Conservation (phyloP, 2,797 vertebrate species). For the Hemitrygon akajei region DNA sequence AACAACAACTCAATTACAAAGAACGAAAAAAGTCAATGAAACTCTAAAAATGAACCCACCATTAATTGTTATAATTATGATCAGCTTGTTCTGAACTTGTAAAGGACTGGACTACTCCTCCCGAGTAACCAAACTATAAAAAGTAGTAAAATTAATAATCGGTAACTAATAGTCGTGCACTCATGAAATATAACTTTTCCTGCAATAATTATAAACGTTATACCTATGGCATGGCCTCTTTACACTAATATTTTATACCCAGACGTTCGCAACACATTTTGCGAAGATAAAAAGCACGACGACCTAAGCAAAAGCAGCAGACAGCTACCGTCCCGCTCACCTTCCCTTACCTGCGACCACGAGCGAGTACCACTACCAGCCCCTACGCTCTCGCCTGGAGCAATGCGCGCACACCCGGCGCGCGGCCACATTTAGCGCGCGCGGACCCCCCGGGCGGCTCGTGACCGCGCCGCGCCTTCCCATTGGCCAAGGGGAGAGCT, state of each 20-base stretch:
- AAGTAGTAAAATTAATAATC: not conserved
- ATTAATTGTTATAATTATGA: not conserved
- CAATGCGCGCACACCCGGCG: not conserved
- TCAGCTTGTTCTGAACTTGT: not conserved
- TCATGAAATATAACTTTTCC: not conserved
- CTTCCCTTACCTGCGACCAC: not conserved
- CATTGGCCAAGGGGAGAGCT: not conserved
- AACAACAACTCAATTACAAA: not conserved
- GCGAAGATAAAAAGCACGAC: no score
- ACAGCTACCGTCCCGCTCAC: not conserved
- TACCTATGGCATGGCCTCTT: not conserved
- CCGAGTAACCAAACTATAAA: not conserved
- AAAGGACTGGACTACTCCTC: not conserved
- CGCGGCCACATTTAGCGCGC: slow-evolving; percentile 18
- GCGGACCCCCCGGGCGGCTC: not conserved
- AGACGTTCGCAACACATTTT: not conserved
- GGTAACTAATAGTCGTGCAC: not conserved
- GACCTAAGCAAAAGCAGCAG: not conserved
- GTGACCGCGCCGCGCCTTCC: not conserved
- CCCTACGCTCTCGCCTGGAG: not conserved
- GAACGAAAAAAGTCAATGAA: not conserved
- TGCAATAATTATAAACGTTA: not conserved
- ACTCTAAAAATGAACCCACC: not conserved
- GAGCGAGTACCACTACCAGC: not conserved
- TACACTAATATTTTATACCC: no score